Evolutionary conservation across 1,140 invertebrate genomes (phyloP).

Genomic region (Panagrolaimus sp.): DNA sequence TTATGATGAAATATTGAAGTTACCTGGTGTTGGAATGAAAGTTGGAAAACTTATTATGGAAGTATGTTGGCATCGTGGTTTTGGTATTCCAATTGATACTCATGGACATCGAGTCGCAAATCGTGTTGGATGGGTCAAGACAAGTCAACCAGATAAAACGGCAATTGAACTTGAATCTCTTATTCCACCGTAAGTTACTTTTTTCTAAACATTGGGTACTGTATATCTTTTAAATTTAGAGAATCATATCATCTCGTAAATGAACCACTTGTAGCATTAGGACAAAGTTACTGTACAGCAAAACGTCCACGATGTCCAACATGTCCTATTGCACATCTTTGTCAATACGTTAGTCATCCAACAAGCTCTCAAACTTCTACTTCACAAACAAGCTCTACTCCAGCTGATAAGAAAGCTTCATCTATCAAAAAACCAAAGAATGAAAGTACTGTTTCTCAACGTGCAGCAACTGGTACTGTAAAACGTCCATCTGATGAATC

Average conservation of each 20-base stretch:
- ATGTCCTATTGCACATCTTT: neutral
- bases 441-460: too few relatives aligned
- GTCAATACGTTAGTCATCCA: too few relatives aligned
- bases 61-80: neutral
- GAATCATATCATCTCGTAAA: neutral
- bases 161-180: neutral
- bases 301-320: neutral
- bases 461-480: too few relatives aligned
- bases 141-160: neutral
- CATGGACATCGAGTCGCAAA: conserved; percentile 12
- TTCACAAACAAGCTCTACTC: too few relatives aligned
- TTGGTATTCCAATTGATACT: conserved; percentile 15
- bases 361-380: too few relatives aligned
- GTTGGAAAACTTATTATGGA: conserved; percentile 1
- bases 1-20: neutral
- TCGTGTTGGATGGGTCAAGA: conserved; percentile 9
- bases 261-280: neutral
- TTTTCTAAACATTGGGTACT: neutral
- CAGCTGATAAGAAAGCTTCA: too few relatives aligned
- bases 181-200: neutral
- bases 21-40: neutral
- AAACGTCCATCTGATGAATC: too few relatives aligned
- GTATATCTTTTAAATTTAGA: neutral
- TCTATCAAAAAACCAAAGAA: too few relatives aligned
- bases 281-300: neutral